phyloP scores from a whole-genome alignment of 2,888 invertebrate genomes.

The Tenthredo mesomela region DNA sequence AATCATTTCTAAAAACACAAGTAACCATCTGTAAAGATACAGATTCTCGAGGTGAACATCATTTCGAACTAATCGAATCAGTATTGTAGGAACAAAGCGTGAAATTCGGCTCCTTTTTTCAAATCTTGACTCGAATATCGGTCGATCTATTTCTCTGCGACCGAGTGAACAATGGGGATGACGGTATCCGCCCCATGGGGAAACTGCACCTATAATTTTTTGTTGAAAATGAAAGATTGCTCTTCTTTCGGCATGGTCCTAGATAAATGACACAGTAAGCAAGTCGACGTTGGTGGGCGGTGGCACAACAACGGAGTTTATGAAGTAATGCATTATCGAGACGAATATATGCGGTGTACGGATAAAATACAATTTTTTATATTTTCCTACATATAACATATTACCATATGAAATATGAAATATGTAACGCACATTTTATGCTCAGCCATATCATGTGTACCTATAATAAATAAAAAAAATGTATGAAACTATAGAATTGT shows the following conservation, averaged over 20 bases:
- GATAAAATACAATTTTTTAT: background rate
- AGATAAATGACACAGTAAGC: conserved; percentile 44
- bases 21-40: no score
- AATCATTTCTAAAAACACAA: no score
- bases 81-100: background rate
- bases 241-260: background rate
- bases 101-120: background rate
- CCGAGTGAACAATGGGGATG: conserved; percentile 29
- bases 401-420: background rate
- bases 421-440: background rate
- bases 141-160: conserved; percentile 24
- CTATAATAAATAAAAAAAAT: background rate
- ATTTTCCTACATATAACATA: background rate
- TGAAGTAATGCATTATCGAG: conserved; percentile 1
- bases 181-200: conserved; percentile 11
- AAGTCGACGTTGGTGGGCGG: background rate
- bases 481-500: background rate
- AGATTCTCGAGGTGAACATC: background rate
- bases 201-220: conserved; percentile 32
- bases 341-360: background rate
- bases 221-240: conserved; percentile 47
- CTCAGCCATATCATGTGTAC: background rate
- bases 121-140: conserved; percentile 21
- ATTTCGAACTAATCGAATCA: background rate
- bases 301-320: conserved; percentile 19